phyloP scores from a whole-genome alignment of 2,797 vertebrate species.

The Dipus sagitta region DNA sequence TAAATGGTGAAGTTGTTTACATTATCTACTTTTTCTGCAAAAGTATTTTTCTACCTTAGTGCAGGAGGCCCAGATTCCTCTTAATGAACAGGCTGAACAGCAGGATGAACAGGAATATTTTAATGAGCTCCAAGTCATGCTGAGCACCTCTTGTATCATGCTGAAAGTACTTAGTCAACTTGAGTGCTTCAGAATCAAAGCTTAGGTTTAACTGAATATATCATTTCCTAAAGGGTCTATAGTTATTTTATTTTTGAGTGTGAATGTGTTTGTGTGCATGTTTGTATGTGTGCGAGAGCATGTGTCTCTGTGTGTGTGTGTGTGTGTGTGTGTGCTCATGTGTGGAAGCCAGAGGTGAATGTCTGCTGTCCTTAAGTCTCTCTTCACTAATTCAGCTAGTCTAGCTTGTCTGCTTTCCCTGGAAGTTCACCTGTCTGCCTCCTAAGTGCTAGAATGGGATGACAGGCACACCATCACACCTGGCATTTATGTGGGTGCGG shows the following conservation, averaged over 20 bases:
- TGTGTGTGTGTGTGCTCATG: no score
- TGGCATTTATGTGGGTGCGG: no score
- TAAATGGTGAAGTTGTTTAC: constrained; percentile 45
- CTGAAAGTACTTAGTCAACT: not conserved
- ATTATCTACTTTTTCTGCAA: not conserved
- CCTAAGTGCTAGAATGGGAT: no score
- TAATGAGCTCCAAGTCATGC: not conserved
- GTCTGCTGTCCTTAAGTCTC: no score
- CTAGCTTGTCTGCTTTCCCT: no score
- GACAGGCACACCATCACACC: no score
- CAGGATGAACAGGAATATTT: constrained; percentile 5
- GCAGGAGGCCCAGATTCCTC: constrained; percentile 1
- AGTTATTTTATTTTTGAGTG: not conserved
- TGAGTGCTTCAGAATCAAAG: not conserved
- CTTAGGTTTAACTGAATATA: not conserved
- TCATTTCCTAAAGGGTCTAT: not conserved
- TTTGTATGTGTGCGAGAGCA: no score
- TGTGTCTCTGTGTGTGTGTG: no score
- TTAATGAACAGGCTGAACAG: not conserved
- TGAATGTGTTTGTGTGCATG: no score
- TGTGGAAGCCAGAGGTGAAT: no score
- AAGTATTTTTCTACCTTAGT: not conserved
- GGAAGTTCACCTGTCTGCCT: no score
- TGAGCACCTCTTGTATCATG: not conserved
- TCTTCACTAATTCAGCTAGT: no score